A percentile compares a stretch with the other conserved stretches of the same genome.
These are phyloP conservation scores for Stomorhina lunata DNA, from an alignment of 2,888 invertebrate genomes.

Conservation along the genomic window DNA sequence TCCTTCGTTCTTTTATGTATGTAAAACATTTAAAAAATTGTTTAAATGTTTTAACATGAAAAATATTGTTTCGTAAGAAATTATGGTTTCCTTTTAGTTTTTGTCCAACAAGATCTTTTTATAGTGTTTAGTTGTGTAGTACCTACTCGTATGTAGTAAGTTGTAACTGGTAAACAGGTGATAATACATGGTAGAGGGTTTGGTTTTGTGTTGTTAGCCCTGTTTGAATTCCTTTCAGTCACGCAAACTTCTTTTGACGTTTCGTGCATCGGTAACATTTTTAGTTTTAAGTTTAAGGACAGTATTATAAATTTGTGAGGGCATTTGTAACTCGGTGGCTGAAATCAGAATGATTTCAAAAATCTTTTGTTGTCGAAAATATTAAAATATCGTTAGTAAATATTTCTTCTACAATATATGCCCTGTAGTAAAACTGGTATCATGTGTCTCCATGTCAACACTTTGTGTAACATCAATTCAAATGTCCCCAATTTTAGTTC, in stretches of 20 bases:
- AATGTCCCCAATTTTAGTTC: too few species aligned
- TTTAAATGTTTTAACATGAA: slow-evolving; percentile 64
- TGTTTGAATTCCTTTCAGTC: slow-evolving; percentile 49
- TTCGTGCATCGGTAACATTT: slow-evolving; percentile 33
- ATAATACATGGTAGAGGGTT: slow-evolving; percentile 66
- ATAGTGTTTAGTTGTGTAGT: slow-evolving; percentile 14
- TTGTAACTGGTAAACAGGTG: slow-evolving; percentile 60
- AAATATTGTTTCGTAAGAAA: slow-evolving; percentile 60
- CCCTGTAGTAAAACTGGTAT: too few species aligned
- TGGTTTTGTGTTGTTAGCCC: slow-evolving; percentile 40
- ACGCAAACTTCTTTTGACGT: slow-evolving; percentile 54
- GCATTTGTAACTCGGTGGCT: slow-evolving; percentile 11
- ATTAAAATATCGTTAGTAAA: too few species aligned
- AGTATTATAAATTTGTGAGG: slow-evolving; percentile 32
- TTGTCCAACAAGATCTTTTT: not conserved
- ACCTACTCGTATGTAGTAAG: slow-evolving; percentile 17
- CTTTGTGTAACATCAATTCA: too few species aligned
- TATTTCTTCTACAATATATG: too few species aligned
- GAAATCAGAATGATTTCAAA: not conserved
- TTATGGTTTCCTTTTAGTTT: slow-evolving; percentile 61
- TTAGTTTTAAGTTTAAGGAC: not conserved
- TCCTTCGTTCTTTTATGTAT: slow-evolving; percentile 11
- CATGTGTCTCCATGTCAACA: too few species aligned
- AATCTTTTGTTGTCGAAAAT: too few species aligned
- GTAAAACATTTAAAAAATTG: slow-evolving; percentile 48